phyloP scores from a whole-genome alignment of 2,113 vertebrate genomes.

The Circaetus cinerascens region DNA sequence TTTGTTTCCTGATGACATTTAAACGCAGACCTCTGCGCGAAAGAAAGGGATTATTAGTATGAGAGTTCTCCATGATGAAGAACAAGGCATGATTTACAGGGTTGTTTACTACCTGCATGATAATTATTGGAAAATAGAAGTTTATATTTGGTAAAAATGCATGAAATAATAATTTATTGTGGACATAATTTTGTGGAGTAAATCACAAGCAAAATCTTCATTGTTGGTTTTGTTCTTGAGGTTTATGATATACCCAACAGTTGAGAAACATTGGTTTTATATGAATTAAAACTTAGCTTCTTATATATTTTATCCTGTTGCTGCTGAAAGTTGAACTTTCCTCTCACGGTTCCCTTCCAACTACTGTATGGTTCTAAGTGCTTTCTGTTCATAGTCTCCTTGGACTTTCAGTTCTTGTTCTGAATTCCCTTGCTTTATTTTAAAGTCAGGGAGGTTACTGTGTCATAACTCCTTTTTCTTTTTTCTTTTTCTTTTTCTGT shows the following conservation, averaged over 20 bases:
- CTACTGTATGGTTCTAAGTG: neutral
- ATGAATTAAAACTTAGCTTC: neutral
- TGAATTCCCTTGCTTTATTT: neutral
- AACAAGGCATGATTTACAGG: neutral
- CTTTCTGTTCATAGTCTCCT: neutral
- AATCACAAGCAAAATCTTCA: neutral
- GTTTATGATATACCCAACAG: neutral
- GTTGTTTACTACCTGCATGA: neutral
- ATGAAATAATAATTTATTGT: neutral
- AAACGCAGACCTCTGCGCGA: neutral
- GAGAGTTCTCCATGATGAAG: neutral
- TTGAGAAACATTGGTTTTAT: neutral
- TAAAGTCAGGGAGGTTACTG: neutral
- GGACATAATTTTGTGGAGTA: neutral
- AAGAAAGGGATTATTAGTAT: neutral
- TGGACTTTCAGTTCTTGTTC: neutral
- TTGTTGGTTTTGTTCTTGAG: neutral
- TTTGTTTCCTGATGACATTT: neutral
- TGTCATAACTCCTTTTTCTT: neutral
- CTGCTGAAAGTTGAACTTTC: neutral
- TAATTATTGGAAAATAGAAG: neutral
- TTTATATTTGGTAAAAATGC: neutral
- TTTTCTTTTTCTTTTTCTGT: fast-evolving
- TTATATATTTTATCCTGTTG: neutral
- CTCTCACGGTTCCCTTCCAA: neutral